Evolutionary conservation across 1,140 invertebrate genomes (phyloP), one percentile per base, ranked within the genome.

Genomic region (Diorhabda carinulata): DNA sequence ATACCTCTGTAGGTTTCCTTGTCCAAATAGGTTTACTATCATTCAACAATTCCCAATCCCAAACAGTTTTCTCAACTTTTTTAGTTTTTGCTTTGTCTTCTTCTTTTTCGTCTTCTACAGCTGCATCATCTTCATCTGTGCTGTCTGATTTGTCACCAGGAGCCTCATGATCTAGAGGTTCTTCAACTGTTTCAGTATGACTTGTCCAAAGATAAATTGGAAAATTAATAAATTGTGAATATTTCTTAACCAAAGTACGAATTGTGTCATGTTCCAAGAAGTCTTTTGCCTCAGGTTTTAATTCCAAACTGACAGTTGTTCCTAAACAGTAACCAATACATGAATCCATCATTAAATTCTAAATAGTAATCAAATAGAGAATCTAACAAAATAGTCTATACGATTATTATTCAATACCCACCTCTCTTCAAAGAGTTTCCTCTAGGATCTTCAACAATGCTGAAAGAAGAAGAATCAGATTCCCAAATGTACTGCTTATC

Each of bases 151-250:
- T 78, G 68, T 68, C 76, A 59, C 79, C 77, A 9, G 78, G 76
- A 9, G 76, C 76, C 2, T 73, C 71, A 47, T 85, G 85, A 4
- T 85, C 83, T 3, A 80, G 70, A 7, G 89, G 86, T 78, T 94
- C 92, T 79, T 97, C 94, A 61, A 95, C 93, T 69, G 93, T 90
- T 71, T 97, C 87, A 41, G 92, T 95, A 83, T 93, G 97, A 80
- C 94, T 96, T 56, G 91, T 87, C 97, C 97, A 99, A 77, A 99
- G 81, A 81, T 95, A 95, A 78, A 99, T 99, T 25, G 95, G 93
- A 86, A 99, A 99, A 82, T 99, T 99, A 76, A 99, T 99, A 82
- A 99, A 99, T 84, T 99, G 98, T 2, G 95, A 98, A 82, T 99
- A 99, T 83, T 99, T 99, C 81, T 93, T 94, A 43, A 99, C 91